Evolutionary conservation across 2,113 vertebrate genomes (phyloP), one percentile per base, ranked within the genome.

Genomic region (Actinemys pallida): DNA sequence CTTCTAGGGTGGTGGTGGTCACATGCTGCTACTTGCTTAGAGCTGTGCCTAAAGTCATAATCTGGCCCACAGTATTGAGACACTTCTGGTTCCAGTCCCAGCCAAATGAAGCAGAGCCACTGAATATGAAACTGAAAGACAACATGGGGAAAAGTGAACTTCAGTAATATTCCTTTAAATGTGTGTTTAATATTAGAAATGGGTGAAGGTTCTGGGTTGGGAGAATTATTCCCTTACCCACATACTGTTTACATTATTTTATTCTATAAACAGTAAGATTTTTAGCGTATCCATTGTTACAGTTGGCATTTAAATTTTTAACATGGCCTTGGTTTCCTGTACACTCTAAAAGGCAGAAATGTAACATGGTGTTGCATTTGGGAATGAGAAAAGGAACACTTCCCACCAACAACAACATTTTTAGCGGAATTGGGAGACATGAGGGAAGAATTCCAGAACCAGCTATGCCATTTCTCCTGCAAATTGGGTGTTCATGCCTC

Each of bases 401-500:
- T 54, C 45, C 52, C 20, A 53, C 52, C 52, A 53, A 5, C 57
- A 27, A 42, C 31, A 69, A 69, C 11, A 79, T 31, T 29, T 6
- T 6, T 83, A 54, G 12, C 2, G 22, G 3, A 59, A 56, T 5
- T 11, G 49, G 81, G 72, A 88, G n/a, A 75, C 6, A 14, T 14
- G 29, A 17, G 4, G 75, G 52, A 84, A 81, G 0, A 2, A 29
- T 57, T 84, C 52, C 84, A 81, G 57, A 93, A 56, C 35, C 69
- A 56, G 31, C 79, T 69, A n/a, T 79, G 31, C 12, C 3, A 7
- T 72, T 83, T 83, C 42, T 72, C 25, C n/a, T 29, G 56, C 27
- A 62, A 31, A n/a, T 56, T 0, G 0, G 17, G 54, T 42, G 27
- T 50, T 1, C 0, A 9, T 4, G 19, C 19, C 54, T 53, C 29